Percentiles rank a stretch among this genome's conserved stretches.
Conservation (phyloP, 1,140 invertebrate species). For the Lasioglossum baleicum region DNA sequence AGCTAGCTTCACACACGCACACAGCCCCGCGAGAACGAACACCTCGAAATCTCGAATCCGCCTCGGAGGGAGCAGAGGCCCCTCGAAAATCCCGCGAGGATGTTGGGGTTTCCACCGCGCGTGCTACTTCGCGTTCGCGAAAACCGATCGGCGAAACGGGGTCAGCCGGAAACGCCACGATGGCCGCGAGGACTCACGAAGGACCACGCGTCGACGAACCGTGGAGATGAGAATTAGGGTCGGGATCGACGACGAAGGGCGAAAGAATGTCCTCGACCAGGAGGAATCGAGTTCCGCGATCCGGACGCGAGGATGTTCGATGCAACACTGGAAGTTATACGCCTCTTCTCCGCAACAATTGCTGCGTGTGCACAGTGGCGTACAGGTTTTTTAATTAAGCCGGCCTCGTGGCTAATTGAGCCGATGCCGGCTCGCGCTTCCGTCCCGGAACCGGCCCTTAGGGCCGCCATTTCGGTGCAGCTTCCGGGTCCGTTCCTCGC, state of each 20-base stretch:
- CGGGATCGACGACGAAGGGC: too few relatives aligned
- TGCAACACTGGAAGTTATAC: constrained; percentile 72
- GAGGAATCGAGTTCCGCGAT: constrained; percentile 40
- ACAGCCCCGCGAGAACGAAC: background rate
- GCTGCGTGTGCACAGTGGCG: constrained; percentile 75
- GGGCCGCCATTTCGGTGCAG: background rate
- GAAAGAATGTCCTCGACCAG: background rate
- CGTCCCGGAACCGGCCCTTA: constrained; percentile 9
- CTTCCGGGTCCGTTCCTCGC: background rate
- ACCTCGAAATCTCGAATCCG: background rate
- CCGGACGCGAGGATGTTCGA: constrained; percentile 76
- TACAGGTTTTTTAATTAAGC: constrained; percentile 73
- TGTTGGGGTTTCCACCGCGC: background rate
- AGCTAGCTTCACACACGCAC: constrained; percentile 10
- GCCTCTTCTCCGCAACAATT: constrained; percentile 76
- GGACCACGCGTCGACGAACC: background rate
- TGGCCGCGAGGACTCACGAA: background rate
- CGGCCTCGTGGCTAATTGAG: constrained; percentile 57
- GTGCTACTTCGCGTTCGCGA: background rate
- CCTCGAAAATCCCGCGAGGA: background rate
- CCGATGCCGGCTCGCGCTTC: background rate
- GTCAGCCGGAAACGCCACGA: background rate
- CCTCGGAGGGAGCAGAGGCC: too few relatives aligned
- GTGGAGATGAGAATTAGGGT: too few relatives aligned
- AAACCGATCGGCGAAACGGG: constrained; percentile 4